phyloP scores from a whole-genome alignment of 2,797 vertebrate species.

The Gadopsis marmoratus region DNA sequence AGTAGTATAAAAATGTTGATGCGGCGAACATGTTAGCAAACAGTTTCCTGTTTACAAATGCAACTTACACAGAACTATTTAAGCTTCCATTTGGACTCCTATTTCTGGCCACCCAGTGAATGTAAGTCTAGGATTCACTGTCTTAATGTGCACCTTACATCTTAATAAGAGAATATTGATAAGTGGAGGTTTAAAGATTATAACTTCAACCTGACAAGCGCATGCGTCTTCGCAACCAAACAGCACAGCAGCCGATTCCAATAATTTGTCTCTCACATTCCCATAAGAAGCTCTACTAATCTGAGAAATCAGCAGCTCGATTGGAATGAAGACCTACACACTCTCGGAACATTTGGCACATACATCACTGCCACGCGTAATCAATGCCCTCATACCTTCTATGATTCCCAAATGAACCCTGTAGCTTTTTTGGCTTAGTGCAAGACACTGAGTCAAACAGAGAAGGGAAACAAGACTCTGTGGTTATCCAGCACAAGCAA shows the following conservation, averaged over 20 bases:
- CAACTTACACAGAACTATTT: neutral
- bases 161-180: neutral
- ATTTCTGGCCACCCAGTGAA: neutral
- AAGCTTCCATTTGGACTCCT: neutral
- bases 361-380: conserved; percentile 52
- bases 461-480: conserved; percentile 43
- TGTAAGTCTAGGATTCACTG: neutral
- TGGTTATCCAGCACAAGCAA: conserved; percentile 25
- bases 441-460: conserved; percentile 50
- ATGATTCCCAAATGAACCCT: conserved; percentile 38
- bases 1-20: neutral
- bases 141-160: too few species aligned
- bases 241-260: conserved; percentile 26
- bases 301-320: conserved; percentile 41
- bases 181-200: neutral
- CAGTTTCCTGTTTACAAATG: neutral
- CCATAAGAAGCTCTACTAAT: conserved; percentile 34
- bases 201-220: conserved; percentile 2
- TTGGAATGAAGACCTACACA: conserved; percentile 36
- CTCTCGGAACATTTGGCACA: conserved; percentile 49
- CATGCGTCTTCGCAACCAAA: neutral
- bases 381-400: conserved; percentile 51
- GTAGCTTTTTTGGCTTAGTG: conserved; percentile 33
- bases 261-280: conserved; percentile 24
- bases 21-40: neutral